These are phyloP conservation scores for Electrona antarctica DNA, from an alignment of 2,113 vertebrate genomes.

Conservation along the genomic window DNA sequence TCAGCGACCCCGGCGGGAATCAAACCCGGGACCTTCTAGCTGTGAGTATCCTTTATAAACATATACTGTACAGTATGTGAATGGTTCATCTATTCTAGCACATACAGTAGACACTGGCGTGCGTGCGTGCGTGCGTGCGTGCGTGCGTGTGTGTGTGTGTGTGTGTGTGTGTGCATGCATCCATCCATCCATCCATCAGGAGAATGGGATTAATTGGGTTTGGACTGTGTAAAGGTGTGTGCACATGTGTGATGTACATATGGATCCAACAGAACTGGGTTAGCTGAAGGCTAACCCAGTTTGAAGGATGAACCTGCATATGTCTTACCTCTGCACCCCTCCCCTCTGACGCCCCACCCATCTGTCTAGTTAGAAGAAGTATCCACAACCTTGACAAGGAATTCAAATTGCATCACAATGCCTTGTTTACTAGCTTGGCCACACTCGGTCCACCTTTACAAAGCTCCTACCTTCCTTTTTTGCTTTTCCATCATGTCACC, in stretches of 20 bases:
- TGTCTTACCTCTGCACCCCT: conserved; percentile 42
- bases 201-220: conserved; percentile 43
- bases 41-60: too few relatives aligned
- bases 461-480: too few relatives aligned
- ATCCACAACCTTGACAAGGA: too few relatives aligned
- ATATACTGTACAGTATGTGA: too few relatives aligned
- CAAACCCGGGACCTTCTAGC: too few relatives aligned
- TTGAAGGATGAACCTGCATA: conserved; percentile 23
- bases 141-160: background rate
- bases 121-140: background rate
- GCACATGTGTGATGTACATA: conserved; percentile 1
- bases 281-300: conserved; percentile 16
- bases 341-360: background rate
- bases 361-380: background rate
- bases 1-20: too few relatives aligned
- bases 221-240: conserved; percentile 27
- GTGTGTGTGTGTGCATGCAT: background rate
- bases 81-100: too few relatives aligned
- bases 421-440: background rate
- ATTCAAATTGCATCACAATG: background rate
- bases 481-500: too few relatives aligned
- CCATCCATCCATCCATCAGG: conserved; percentile 8
- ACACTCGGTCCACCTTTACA: too few relatives aligned
- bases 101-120: too few relatives aligned
- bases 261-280: conserved; percentile 42